Evolutionary conservation across 2,113 vertebrate species (phyloP), one percentile per base, ranked within the genome.

Genomic region (Hipposideros armiger): DNA sequence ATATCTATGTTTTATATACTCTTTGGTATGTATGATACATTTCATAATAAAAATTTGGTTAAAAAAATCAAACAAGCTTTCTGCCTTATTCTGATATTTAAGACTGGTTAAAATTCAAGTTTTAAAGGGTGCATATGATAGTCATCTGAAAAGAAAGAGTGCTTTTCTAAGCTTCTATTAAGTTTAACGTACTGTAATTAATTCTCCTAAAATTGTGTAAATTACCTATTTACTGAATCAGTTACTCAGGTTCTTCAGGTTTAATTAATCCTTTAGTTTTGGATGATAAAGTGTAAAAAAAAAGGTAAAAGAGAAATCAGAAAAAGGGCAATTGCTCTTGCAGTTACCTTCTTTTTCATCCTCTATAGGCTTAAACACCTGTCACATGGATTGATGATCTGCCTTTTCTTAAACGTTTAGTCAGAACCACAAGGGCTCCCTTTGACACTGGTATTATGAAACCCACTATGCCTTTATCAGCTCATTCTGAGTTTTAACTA

Each of bases 1-100:
- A 22, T 42, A 42, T 54, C 13, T 81, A 28, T 69, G 6, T 94
- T 60, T 81, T 89, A 50, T 56, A 76, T 0, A 80, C 6, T 40
- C 9, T 91, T 88, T 94, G 72, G 15, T 91, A n/a, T 89, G 9
- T 82, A 73, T 80, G 13, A 36, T 54, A 72, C 40, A 80, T 86
- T 90, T 94, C 45, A 74, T 70, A 78, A 89, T 73, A 81, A 62
- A 91, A 60, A 54, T 32, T 19, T 40, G 11, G 20, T 36, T 56
- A 11, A 22, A 89, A 90, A 72, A 80, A 32, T 11, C 40, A 70
- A 88, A 62, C 24, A 88, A 72, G 45, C 7, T 56, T 80, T 70
- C 73, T 90, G 52, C 19, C 36, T 89, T 91, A 67, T 87, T 80
- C 69, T 94, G 26, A 83, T 56, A 69, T 86, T 86, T 90, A 74